phyloP scores from a whole-genome alignment of 2,888 invertebrate species.

The Trachelus stipa region DNA sequence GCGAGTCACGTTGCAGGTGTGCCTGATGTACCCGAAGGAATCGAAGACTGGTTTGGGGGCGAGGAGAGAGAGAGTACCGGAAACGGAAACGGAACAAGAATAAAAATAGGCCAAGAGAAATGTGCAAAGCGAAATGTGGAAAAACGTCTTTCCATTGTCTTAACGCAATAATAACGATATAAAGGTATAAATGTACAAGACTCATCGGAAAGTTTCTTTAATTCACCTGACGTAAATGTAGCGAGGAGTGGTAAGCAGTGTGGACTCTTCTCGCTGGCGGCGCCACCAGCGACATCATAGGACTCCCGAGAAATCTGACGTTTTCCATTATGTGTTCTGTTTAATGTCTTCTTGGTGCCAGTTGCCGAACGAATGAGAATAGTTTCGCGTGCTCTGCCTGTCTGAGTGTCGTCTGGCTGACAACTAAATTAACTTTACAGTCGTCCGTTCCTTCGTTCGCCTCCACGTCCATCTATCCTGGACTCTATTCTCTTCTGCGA shows the following conservation, averaged over 20 bases:
- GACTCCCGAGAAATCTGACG: constrained; percentile 39
- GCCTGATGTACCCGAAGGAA: no score
- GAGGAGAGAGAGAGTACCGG: no score
- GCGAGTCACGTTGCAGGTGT: no score
- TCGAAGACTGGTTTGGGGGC: no score
- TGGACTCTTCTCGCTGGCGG: no score
- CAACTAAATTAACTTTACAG: constrained; percentile 40
- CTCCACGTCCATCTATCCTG: constrained; percentile 17
- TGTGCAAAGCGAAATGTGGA: neutral
- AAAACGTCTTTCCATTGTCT: no score
- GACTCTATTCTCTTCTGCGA: constrained; percentile 15
- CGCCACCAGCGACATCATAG: constrained; percentile 23
- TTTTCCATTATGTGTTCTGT: constrained; percentile 43
- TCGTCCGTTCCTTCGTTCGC: constrained; percentile 24
- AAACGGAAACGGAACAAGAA: neutral
- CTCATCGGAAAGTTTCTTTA: no score
- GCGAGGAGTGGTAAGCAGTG: no score
- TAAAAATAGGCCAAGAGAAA: neutral
- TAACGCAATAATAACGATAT: no score
- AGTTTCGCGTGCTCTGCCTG: constrained; percentile 38
- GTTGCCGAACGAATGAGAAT: constrained; percentile 40
- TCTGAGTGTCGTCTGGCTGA: constrained; percentile 22
- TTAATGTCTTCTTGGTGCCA: constrained; percentile 40
- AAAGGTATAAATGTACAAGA: no score
- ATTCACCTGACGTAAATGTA: no score